Evolutionary conservation across 1,140 invertebrate species (phyloP), one percentile per base, ranked within the genome.

Genomic region (Octopus sinensis): DNA sequence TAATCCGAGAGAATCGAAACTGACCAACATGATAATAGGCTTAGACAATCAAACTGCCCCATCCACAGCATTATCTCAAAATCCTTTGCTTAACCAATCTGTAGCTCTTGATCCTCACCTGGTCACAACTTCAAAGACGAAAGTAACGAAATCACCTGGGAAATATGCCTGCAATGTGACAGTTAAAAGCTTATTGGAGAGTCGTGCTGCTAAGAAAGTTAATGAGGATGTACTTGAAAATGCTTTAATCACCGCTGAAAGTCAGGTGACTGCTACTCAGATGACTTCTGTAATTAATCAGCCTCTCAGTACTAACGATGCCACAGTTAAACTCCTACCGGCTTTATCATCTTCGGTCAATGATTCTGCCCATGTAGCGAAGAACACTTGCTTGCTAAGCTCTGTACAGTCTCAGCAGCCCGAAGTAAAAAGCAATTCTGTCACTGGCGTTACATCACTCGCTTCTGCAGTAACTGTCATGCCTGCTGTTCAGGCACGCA

Each of bases 91-190:
- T 43, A 43, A 3, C 30, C 30, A 43, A 43, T 43, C 30, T 62
- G 7, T 5, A 73, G 68, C 68, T 73, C 17, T 73, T 73, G 68
- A 73, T 9, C 13, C 68, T 73, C 68, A 73, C 17, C 13, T 73
- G 17, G 5, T 13, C 13, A 73, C 7, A 13, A 62, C 17, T 62
- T 62, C 56, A 62, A 12, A 12, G 17, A 73, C 17, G 17, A 73
- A 73, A n/a, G 1, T 77, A 17, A 6, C 76, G 12, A 77, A 23
- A 53, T 53, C 52, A 51, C 76, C 76, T 4, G 23, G 76, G 30
- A 88, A 87, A 68, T 88, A 88, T 80, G 86, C 86, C 5, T 84
- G 83, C 23, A 88, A 87, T 82, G 84, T 89, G 5, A 89, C 88
- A 73, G 88, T 89, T 3, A 89, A 88, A 84, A 84, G 84, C 54